A percentile compares a stretch with the other conserved stretches of the same genome.
Conservation (phyloP, 2,113 vertebrate genomes). For the Scartelaos histophorus region DNA sequence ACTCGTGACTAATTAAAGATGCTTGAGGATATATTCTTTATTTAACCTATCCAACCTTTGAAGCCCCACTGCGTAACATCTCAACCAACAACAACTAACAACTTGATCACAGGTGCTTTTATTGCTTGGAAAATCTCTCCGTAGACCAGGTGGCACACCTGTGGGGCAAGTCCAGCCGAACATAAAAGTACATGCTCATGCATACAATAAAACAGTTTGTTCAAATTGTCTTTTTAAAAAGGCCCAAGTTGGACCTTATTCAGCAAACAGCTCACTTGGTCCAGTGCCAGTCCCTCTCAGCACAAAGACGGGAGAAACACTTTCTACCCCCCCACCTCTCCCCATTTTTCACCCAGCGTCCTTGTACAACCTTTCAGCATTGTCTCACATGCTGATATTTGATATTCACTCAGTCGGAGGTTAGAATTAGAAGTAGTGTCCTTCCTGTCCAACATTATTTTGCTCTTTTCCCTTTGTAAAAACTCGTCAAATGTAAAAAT, state of each 20-base stretch:
- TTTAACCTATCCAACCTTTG: too few relatives aligned
- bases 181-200: too few relatives aligned
- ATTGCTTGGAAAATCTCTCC: too few relatives aligned
- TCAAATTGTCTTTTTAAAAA: not conserved
- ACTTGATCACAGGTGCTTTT: too few relatives aligned
- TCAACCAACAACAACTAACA: too few relatives aligned
- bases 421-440: not conserved
- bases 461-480: not conserved
- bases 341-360: slow-evolving; percentile 43
- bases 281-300: slow-evolving; percentile 34
- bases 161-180: too few relatives aligned
- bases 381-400: not conserved
- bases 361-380: slow-evolving; percentile 4
- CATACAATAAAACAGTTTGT: not conserved
- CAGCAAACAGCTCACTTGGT: slow-evolving; percentile 35
- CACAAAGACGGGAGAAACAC: slow-evolving; percentile 25
- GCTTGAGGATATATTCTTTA: too few relatives aligned
- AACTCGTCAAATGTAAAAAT: not conserved
- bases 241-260: slow-evolving; percentile 13
- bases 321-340: not conserved
- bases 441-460: not conserved
- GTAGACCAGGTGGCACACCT: too few relatives aligned
- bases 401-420: not conserved
- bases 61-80: too few relatives aligned
- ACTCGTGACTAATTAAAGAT: too few relatives aligned